Evolutionary conservation across 2,888 invertebrate species (phyloP).

Genomic region (Xestobium rufovillosum): DNA sequence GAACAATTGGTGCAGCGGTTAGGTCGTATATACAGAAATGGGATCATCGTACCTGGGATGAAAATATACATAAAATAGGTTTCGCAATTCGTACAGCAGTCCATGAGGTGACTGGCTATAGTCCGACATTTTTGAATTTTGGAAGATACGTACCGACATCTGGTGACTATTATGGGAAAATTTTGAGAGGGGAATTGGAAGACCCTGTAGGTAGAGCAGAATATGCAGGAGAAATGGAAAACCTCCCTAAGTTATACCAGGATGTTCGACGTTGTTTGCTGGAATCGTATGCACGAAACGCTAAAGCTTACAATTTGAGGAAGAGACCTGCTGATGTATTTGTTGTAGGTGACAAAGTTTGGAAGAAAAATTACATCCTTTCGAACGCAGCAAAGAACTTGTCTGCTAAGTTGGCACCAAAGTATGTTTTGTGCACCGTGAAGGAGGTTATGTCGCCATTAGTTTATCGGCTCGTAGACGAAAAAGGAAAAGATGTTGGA

Average conservation of each 20-base stretch:
- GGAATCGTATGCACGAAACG: too few relatives aligned
- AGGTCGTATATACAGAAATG: constrained; percentile 23
- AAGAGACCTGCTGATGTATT: constrained; percentile 1
- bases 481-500: constrained; percentile 8
- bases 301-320: constrained; percentile 12
- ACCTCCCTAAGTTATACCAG: constrained; percentile 6
- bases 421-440: constrained; percentile 11
- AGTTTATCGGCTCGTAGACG: constrained; percentile 9
- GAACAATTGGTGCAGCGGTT: constrained; percentile 29
- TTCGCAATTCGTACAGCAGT: constrained; percentile 16
- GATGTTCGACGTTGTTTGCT: constrained; percentile 7
- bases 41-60: constrained; percentile 23
- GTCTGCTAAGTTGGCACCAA: constrained; percentile 12
- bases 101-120: constrained; percentile 19
- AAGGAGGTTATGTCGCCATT: constrained; percentile 12
- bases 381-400: constrained; percentile 10
- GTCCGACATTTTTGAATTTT: constrained; percentile 17
- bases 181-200: constrained; percentile 6
- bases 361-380: constrained; percentile 11
- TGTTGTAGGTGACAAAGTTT: constrained; percentile 10
- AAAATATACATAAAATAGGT: constrained; percentile 15
- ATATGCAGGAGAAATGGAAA: constrained; percentile 6
- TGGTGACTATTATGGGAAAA: constrained; percentile 15
- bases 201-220: too few relatives aligned
- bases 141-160: constrained; percentile 15